Conservation (phyloP, 2,113 vertebrate species). For the Corydoras sp. region DNA sequence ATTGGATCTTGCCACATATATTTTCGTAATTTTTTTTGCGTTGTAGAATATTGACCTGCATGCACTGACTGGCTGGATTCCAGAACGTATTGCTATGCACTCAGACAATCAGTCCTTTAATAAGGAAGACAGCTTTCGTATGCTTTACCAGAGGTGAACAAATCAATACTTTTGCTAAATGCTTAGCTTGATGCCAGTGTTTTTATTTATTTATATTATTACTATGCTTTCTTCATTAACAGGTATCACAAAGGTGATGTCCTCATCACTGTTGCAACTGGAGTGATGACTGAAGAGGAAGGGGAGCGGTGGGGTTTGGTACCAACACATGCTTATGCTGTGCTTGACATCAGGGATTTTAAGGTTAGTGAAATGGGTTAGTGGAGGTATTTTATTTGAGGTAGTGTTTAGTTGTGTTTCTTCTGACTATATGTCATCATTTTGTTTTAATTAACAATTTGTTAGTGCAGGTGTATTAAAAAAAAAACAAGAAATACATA, state of each 20-base stretch:
- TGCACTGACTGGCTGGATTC: slow-evolving; percentile 96
- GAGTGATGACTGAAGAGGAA: slow-evolving; percentile 95
- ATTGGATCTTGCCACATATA: background rate
- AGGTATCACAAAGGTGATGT: slow-evolving; percentile 97
- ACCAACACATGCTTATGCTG: slow-evolving; percentile 94
- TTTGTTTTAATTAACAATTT: background rate
- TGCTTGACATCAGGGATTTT: slow-evolving; percentile 90
- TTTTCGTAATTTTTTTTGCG: background rate
- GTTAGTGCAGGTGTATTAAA: background rate
- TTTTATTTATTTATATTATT: background rate
- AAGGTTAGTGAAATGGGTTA: slow-evolving; percentile 67
- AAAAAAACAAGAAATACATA: no score
- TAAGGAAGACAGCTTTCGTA: slow-evolving; percentile 89
- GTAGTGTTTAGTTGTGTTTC: no score
- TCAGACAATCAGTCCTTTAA: slow-evolving; percentile 95
- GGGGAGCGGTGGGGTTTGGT: slow-evolving; percentile 94
- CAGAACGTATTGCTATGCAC: slow-evolving; percentile 98
- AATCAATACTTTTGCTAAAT: background rate
- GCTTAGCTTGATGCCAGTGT: background rate
- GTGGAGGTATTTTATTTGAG: no score
- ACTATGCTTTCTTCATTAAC: background rate
- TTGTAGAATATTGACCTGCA: slow-evolving; percentile 94
- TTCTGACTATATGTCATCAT: no score
- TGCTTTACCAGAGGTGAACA: slow-evolving; percentile 90
- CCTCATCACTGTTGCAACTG: slow-evolving; percentile 92